Conservation (phyloP, 1,140 invertebrate genomes). For the Drosophila parvula region DNA sequence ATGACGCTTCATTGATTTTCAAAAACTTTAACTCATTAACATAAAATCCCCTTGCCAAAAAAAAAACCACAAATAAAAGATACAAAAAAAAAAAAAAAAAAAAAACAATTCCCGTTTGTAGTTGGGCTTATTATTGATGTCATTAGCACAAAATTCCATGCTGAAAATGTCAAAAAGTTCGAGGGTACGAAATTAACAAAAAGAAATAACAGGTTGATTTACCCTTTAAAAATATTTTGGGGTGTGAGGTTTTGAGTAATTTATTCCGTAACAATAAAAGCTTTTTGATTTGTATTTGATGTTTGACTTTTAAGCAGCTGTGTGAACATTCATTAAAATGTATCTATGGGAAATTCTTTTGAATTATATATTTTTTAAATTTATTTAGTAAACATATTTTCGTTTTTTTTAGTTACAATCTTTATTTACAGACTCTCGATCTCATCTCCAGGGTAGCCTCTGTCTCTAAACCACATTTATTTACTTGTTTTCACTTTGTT, state of each 20-base stretch:
- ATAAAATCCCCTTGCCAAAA: conserved; percentile 22
- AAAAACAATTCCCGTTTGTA: conserved; percentile 39
- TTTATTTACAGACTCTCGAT: not conserved
- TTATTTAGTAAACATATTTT: no score
- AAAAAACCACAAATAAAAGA: not conserved
- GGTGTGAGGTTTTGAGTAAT: conserved; percentile 1
- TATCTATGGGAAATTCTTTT: not conserved
- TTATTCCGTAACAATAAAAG: not conserved
- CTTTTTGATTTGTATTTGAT: not conserved
- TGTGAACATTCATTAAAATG: not conserved
- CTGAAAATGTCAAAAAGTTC: conserved; percentile 63
- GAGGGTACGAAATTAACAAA: conserved; percentile 1
- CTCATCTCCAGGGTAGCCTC: conserved; percentile 1
- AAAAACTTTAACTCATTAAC: conserved; percentile 49
- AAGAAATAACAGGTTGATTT: conserved; percentile 37
- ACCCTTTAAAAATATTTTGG: conserved; percentile 2
- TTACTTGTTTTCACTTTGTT: conserved; percentile 24
- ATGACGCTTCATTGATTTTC: conserved; percentile 72
- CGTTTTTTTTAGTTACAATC: no score
- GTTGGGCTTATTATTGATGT: conserved; percentile 44
- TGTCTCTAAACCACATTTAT: not conserved
- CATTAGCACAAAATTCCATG: conserved; percentile 59
- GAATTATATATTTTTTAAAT: no score
- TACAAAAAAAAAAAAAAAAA: not conserved
- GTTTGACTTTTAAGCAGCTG: not conserved